Evolutionary conservation across 2,113 vertebrate species (phyloP).

Genomic region (Percopsis transmontana): DNA sequence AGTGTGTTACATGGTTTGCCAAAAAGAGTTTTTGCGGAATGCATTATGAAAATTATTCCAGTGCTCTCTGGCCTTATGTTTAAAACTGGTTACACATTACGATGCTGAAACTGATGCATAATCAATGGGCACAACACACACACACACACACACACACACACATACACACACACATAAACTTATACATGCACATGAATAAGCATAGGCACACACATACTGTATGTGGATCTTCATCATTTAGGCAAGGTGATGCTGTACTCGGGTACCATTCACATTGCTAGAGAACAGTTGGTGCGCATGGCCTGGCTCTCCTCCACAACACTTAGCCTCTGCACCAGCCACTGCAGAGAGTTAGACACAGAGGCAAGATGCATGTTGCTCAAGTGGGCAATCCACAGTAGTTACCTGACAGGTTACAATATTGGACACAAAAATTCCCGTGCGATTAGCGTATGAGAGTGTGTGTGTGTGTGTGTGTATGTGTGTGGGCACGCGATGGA

Average conservation of each 20-base stretch:
- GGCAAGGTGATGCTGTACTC: not conserved
- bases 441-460: not conserved
- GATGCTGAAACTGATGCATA: not conserved
- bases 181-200: not conserved
- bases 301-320: conserved; percentile 8
- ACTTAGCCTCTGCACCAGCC: not conserved
- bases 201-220: not conserved
- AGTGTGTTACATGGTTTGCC: conserved; percentile 36
- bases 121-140: not conserved
- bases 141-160: conserved; percentile 1
- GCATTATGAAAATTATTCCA: conserved; percentile 28
- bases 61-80: conserved; percentile 7
- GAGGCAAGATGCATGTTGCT: not conserved
- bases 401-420: too few species aligned
- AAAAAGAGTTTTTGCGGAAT: conserved; percentile 29
- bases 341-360: not conserved
- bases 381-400: too few species aligned
- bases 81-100: conserved; percentile 10
- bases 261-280: conserved; percentile 39
- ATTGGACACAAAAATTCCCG: too few species aligned
- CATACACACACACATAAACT: not conserved
- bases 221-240: not conserved
- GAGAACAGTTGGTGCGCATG: conserved; percentile 22
- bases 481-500: too few species aligned
- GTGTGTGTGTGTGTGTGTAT: not conserved